A percentile compares a stretch with the other conserved stretches of the same genome.
Evolutionary conservation across 2,113 vertebrate species (phyloP).

Genomic region (Hyperopisus bebe): DNA sequence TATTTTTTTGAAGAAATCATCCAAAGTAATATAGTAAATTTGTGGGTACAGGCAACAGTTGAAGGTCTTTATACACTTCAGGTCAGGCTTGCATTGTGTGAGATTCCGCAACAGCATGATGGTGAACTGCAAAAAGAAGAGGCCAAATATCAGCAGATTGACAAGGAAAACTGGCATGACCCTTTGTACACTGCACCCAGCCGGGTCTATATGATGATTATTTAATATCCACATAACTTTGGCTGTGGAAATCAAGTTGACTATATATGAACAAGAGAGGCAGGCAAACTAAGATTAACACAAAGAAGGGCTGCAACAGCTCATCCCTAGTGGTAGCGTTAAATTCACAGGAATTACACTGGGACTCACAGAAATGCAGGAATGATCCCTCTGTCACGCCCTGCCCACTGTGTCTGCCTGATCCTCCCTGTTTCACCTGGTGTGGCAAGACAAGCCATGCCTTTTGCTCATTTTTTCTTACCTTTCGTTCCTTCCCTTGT

Average conservation of each 20-base stretch:
- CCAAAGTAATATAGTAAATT: neutral
- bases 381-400: conserved; percentile 13
- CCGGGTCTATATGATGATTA: neutral
- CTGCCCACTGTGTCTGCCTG: too few relatives aligned
- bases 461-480: too few relatives aligned
- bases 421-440: too few relatives aligned
- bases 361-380: neutral
- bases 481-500: too few relatives aligned
- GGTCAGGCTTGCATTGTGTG: neutral
- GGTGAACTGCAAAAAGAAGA: neutral
- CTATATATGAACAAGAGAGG: neutral
- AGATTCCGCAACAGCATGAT: neutral
- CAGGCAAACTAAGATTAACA: neutral
- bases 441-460: too few relatives aligned
- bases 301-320: neutral
- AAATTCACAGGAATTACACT: neutral
- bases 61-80: neutral
- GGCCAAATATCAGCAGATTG: neutral
- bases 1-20: neutral
- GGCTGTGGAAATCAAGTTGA: neutral
- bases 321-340: neutral
- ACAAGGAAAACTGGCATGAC: neutral
- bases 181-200: neutral
- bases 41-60: neutral
- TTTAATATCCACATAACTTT: neutral